A percentile compares a stretch with the other conserved stretches of the same genome.
phyloP scores from a whole-genome alignment of 2,797 vertebrate species.

The Psittacula derbiana region DNA sequence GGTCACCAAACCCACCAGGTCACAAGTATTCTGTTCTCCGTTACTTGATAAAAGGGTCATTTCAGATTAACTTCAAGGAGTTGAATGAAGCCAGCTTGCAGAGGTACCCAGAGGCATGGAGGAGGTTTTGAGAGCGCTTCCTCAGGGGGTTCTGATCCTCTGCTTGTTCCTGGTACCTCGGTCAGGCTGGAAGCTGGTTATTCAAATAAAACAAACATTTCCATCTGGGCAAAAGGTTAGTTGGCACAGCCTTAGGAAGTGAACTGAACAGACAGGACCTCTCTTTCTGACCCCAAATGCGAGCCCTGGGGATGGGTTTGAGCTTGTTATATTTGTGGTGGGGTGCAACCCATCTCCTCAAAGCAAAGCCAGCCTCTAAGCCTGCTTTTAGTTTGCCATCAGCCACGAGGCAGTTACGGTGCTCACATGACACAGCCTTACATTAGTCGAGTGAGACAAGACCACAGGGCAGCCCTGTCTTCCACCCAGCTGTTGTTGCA shows the following conservation, averaged over 20 bases:
- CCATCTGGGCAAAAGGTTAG: not conserved
- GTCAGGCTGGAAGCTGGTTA: not conserved
- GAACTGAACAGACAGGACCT: not conserved
- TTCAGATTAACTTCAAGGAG: not conserved
- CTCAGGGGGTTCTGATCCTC: not conserved
- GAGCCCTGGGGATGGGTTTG: not conserved
- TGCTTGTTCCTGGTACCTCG: rapidly evolving
- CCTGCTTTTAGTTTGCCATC: not conserved
- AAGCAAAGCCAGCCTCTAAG: not conserved
- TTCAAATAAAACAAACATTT: not conserved
- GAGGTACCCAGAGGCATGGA: rapidly evolving
- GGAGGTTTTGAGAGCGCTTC: not conserved
- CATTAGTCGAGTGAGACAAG: not conserved
- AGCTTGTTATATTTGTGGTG: not conserved
- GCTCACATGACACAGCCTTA: not conserved
- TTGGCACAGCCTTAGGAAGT: not conserved
- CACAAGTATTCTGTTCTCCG: not conserved
- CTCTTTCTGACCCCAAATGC: not conserved
- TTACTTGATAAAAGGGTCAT: not conserved
- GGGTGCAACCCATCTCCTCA: not conserved
- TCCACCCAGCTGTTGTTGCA: rapidly evolving
- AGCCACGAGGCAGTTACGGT: rapidly evolving
- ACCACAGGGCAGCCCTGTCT: not conserved
- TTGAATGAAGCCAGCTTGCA: not conserved
- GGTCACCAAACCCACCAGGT: not conserved